Evolutionary conservation across 1,140 invertebrate genomes (phyloP).

Genomic region (Drosophila pseudoobscura): DNA sequence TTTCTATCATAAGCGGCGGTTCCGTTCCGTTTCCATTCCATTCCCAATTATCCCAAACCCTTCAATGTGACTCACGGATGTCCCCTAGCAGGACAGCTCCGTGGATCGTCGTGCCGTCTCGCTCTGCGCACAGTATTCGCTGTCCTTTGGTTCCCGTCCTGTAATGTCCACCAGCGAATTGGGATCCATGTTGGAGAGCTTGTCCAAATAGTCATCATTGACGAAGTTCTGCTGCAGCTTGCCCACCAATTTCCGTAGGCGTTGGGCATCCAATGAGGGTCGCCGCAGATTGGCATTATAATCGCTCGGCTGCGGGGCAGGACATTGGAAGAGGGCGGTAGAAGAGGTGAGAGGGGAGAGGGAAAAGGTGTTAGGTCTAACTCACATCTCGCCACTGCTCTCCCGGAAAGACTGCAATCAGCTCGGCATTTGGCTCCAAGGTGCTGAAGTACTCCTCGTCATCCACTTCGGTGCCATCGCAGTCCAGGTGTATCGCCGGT

Average conservation of each 20-base stretch:
- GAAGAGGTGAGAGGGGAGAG: no score
- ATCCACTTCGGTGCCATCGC: conserved; percentile 94
- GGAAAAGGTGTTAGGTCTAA: conserved; percentile 37
- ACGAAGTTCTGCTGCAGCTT: conserved; percentile 90
- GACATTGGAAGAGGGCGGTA: not conserved
- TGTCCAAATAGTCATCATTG: conserved; percentile 90
- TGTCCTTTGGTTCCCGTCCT: conserved; percentile 90
- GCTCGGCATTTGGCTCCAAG: conserved; percentile 90
- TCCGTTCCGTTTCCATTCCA: conserved; percentile 40
- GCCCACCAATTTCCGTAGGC: conserved; percentile 87
- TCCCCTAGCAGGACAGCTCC: conserved; percentile 59
- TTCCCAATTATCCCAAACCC: not conserved
- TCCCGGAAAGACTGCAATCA: conserved; percentile 90
- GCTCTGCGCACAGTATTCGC: conserved; percentile 59
- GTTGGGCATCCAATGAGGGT: conserved; percentile 85
- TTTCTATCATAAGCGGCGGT: conserved; percentile 64
- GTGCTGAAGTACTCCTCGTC: conserved; percentile 94
- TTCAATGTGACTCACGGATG: conserved; percentile 1
- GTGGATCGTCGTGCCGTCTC: conserved; percentile 55
- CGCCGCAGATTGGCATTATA: conserved; percentile 70
- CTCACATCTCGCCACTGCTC: conserved; percentile 88
- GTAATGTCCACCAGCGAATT: conserved; percentile 91
- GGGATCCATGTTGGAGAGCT: conserved; percentile 93
- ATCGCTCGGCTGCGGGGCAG: conserved; percentile 57
- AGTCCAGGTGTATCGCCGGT: conserved; percentile 90